A percentile compares a stretch with the other conserved stretches of the same genome.
Conservation (phyloP, 2,113 vertebrate genomes). For the Malurus cyaneus region DNA sequence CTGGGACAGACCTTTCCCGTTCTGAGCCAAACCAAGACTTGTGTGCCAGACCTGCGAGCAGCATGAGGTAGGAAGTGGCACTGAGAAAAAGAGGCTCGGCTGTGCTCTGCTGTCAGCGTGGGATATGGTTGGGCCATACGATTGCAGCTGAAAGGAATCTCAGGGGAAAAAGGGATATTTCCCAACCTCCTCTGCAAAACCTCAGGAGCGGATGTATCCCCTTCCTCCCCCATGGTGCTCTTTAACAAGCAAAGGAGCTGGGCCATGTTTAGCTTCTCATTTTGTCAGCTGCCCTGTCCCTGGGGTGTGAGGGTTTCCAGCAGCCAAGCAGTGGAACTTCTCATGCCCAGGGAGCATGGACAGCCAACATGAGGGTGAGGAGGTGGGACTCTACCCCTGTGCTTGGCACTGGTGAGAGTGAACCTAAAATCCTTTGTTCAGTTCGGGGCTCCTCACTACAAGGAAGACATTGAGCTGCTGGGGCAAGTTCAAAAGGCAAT, state of each 20-base stretch:
- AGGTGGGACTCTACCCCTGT: background rate
- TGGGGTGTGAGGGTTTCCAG: background rate
- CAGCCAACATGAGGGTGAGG: background rate
- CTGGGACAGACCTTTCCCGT: background rate
- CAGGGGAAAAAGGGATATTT: background rate
- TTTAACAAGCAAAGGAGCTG: background rate
- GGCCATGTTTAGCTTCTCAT: background rate
- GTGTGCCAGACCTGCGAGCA: background rate
- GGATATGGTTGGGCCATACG: fast-evolving
- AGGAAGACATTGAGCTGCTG: background rate
- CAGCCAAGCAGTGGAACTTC: fast-evolving
- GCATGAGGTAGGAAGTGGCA: background rate
- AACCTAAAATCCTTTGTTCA: background rate
- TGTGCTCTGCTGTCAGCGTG: fast-evolving
- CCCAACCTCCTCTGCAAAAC: background rate
- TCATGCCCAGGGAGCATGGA: background rate
- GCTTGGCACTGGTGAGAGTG: too few relatives aligned
- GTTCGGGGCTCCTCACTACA: background rate
- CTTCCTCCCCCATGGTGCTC: background rate
- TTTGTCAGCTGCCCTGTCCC: background rate
- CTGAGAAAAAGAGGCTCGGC: background rate
- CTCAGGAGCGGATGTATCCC: background rate
- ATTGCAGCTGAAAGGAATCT: background rate
- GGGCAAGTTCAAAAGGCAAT: fast-evolving
- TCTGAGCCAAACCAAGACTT: background rate